phyloP scores from a whole-genome alignment of 2,113 vertebrate genomes.

The Oxyura jamaicensis region DNA sequence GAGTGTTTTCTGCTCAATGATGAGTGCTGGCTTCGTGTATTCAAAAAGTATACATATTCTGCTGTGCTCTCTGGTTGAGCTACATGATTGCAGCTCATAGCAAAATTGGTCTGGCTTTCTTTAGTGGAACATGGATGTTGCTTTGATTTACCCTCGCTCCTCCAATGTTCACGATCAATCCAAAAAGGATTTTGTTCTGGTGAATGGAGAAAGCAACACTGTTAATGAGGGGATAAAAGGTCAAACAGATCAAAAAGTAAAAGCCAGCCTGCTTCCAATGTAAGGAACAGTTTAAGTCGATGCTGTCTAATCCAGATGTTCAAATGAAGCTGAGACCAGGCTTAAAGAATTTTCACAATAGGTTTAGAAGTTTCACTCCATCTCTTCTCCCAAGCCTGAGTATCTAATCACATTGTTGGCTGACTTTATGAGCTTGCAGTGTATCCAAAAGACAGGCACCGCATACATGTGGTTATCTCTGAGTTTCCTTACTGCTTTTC shows the following conservation, averaged over 20 bases:
- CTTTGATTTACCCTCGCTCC: background rate
- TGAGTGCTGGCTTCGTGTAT: background rate
- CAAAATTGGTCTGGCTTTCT: background rate
- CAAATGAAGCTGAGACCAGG: background rate
- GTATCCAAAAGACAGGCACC: background rate
- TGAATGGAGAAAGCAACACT: background rate
- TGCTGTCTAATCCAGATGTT: conserved; percentile 20
- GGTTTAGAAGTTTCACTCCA: background rate
- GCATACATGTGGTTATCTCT: background rate
- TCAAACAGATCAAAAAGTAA: background rate
- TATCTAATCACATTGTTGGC: background rate
- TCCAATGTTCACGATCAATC: fast-evolving
- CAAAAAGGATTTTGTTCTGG: background rate
- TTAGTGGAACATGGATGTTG: background rate
- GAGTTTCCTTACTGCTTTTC: background rate
- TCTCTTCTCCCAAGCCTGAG: background rate
- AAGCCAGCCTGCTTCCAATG: background rate
- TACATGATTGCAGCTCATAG: fast-evolving
- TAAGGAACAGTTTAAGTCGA: background rate
- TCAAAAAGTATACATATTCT: background rate
- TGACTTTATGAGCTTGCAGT: background rate
- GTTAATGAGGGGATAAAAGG: background rate
- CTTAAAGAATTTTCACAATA: background rate
- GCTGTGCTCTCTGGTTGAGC: background rate
- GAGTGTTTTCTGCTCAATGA: background rate